Evolutionary conservation across 2,113 vertebrate genomes (phyloP).

Genomic region (Myrmophylax atrothorax): DNA sequence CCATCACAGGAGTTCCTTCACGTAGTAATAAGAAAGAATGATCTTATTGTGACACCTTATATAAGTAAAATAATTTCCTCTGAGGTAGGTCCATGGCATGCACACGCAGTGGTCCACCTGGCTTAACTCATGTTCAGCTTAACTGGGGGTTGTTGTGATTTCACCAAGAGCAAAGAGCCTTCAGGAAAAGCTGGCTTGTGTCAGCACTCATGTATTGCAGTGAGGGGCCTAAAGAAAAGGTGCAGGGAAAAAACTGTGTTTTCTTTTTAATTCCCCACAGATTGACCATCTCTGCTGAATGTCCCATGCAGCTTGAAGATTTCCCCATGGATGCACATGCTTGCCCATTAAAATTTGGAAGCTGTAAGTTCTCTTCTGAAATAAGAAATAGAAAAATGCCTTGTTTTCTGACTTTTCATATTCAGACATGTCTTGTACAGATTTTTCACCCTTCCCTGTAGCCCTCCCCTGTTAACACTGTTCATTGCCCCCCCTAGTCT

Average conservation of each 20-base stretch:
- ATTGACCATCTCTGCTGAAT: conserved; percentile 95
- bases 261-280: conserved; percentile 70
- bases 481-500: background rate
- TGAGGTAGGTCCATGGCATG: background rate
- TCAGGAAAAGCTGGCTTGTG: background rate
- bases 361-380: conserved; percentile 86
- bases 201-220: background rate
- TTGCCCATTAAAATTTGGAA: conserved; percentile 97
- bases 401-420: background rate
- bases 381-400: background rate
- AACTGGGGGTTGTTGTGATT: background rate
- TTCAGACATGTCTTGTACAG: background rate
- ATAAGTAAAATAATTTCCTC: background rate
- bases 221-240: background rate
- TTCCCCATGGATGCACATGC: conserved; percentile 98
- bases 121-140: background rate
- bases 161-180: background rate
- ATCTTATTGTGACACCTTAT: background rate
- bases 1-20: background rate
- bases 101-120: background rate
- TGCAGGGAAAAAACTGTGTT: rapidly evolving
- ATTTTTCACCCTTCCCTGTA: background rate
- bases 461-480: background rate
- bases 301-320: conserved; percentile 97
- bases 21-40: background rate